Evolutionary conservation across 2,113 vertebrate species (phyloP).

Genomic region (Silurus meridionalis): DNA sequence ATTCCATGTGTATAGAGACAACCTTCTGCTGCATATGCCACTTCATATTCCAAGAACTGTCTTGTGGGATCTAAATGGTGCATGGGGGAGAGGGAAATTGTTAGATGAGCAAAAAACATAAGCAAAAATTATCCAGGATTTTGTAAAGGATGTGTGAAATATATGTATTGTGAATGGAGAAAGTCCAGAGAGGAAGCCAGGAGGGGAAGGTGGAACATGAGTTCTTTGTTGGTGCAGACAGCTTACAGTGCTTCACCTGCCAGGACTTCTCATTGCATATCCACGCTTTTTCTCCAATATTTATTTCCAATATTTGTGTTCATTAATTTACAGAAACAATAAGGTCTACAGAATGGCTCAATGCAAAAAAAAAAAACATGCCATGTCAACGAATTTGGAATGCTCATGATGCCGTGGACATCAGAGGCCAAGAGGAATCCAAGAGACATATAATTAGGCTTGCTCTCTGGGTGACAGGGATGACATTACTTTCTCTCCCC

Average conservation of each 20-base stretch:
- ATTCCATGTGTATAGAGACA: background rate
- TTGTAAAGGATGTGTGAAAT: background rate
- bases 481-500: background rate
- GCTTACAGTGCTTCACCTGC: constrained; percentile 2
- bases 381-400: background rate
- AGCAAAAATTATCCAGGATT: background rate
- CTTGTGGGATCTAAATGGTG: background rate
- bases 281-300: background rate
- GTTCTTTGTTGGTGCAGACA: background rate
- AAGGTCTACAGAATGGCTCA: background rate
- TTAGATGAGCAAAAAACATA: background rate
- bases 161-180: background rate
- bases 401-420: background rate
- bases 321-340: background rate
- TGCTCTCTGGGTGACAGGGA: background rate
- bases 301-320: background rate
- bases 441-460: background rate
- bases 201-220: background rate
- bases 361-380: background rate
- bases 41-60: background rate
- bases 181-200: constrained; percentile 1
- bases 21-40: background rate
- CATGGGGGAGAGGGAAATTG: too few relatives aligned
- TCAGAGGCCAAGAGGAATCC: background rate
- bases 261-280: background rate